Percentiles rank a stretch among this genome's conserved stretches.
Conservation (phyloP, 2,113 vertebrate species). For the Sturnus vulgaris region DNA sequence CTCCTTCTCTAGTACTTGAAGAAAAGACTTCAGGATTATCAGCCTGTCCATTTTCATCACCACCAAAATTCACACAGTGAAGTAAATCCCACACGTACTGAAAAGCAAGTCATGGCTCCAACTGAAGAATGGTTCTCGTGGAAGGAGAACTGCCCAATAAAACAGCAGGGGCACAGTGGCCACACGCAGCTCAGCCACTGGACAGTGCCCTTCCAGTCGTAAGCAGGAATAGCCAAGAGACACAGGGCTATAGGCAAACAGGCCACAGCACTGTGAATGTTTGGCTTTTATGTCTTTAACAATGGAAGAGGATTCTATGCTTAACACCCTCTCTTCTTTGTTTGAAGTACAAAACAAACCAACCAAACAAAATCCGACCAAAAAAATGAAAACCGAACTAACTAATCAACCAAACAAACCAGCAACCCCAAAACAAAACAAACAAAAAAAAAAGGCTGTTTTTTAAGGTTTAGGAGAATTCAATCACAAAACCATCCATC, state of each 20-base stretch:
- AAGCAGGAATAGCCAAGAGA: not conserved
- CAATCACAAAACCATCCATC: not conserved
- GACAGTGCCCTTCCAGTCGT: not conserved
- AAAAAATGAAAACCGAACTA: rapidly evolving
- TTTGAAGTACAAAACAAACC: not conserved
- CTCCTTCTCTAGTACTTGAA: not conserved
- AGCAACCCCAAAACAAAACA: not conserved
- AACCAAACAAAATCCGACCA: not conserved
- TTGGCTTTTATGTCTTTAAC: not conserved
- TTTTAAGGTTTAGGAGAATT: not conserved
- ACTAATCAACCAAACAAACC: not conserved
- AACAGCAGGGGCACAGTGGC: rapidly evolving
- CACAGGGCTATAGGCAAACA: not conserved
- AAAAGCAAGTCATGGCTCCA: not conserved
- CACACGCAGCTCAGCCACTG: rapidly evolving
- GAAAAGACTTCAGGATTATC: not conserved
- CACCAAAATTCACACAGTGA: not conserved
- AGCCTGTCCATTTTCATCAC: not conserved
- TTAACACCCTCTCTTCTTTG: not conserved
- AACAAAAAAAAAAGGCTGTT: not conserved
- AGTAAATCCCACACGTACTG: not conserved
- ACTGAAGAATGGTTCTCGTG: not conserved
- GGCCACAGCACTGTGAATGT: rapidly evolving
- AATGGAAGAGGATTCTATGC: not conserved
- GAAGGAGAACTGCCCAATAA: not conserved